A percentile compares a stretch with the other conserved stretches of the same genome.
These are phyloP conservation scores for Phoxinus phoxinus DNA, from an alignment of 2,113 vertebrate species.

Conservation along the genomic window DNA sequence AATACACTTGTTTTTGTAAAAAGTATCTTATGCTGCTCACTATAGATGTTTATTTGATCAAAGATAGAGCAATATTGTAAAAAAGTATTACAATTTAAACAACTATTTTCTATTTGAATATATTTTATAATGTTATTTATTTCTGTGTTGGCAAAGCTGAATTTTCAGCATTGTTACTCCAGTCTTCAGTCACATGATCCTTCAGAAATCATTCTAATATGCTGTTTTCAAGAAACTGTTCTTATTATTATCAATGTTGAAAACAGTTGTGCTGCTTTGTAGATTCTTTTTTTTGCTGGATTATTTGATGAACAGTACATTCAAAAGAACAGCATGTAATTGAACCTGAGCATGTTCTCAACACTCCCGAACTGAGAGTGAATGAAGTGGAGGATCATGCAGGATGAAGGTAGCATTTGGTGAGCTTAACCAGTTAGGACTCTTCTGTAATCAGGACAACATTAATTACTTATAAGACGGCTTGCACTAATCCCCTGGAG, in stretches of 20 bases:
- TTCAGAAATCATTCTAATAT: background rate
- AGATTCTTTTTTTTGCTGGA: background rate
- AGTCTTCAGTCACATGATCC: background rate
- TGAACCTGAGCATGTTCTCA: background rate
- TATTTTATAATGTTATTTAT: background rate
- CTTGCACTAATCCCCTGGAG: constrained; percentile 39
- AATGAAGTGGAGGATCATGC: constrained; percentile 38
- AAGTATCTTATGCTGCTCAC: too few relatives aligned
- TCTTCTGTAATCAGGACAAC: constrained; percentile 55
- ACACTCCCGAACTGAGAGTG: background rate
- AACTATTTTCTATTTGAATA: background rate
- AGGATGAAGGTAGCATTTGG: constrained; percentile 18
- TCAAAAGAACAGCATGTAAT: background rate
- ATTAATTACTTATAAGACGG: constrained; percentile 58
- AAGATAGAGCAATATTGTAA: too few relatives aligned
- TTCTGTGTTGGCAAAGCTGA: background rate
- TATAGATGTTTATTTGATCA: too few relatives aligned
- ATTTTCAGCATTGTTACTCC: background rate
- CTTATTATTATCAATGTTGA: background rate
- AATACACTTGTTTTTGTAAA: background rate
- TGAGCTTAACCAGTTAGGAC: constrained; percentile 49
- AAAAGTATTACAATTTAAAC: background rate
- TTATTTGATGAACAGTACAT: background rate
- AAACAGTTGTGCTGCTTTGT: background rate
- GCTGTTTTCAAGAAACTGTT: background rate